Base-by-base conservation (phyloP, 2,888 invertebrate genomes). In the Macrosoma leucophasiata region DNA sequence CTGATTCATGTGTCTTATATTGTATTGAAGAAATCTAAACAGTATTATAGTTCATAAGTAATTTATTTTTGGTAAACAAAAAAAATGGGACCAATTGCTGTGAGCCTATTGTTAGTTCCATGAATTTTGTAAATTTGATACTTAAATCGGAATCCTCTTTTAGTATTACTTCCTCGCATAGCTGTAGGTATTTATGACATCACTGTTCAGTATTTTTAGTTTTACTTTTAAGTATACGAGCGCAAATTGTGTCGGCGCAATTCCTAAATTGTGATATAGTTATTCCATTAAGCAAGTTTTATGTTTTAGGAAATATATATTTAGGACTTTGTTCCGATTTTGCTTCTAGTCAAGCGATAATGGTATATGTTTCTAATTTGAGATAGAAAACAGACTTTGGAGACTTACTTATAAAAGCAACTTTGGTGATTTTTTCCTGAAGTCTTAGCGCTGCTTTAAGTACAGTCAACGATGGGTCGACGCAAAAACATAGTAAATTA, bases 181-280 rank as follows among this genome's bases (percentile, higher is more conserved):
- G 27, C 11, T 27, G 15, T 29, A 13, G 14, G 13, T 14, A 27
- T 29, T 29, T 34, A 29, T 33, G 60, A 59, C 63, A 64, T 63
- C 58, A 45, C 58, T 51, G 38, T 54, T 58, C 68, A 71, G 69
- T 75, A 72, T 72, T 65, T 51, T 38, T 39, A n/a, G n/a, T n/a
- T n/a, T n/a, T n/a, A n/a, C 30, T 35, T 42, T 37, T 44, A 46
- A 52, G 46, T 47, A 39, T 54, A 49, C 11, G 36, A 35, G 69
- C 75, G 76, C n/a, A n/a, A n/a, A n/a, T n/a, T n/a, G 15, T 52
- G 55, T 50, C 56, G 64, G 50, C 77, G 79, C 69, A 57, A 78
- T 81, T 82, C 82, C 82, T 81, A 76, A 70, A 70, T 72, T 82
- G 81, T 82, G 81, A 82, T 82, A 79, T 67, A 69, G 62, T 59